A percentile compares a stretch with the other conserved stretches of the same genome.
These are phyloP conservation scores for Poecilia latipinna DNA, from an alignment of 2,113 vertebrate genomes.

Conservation along the genomic window DNA sequence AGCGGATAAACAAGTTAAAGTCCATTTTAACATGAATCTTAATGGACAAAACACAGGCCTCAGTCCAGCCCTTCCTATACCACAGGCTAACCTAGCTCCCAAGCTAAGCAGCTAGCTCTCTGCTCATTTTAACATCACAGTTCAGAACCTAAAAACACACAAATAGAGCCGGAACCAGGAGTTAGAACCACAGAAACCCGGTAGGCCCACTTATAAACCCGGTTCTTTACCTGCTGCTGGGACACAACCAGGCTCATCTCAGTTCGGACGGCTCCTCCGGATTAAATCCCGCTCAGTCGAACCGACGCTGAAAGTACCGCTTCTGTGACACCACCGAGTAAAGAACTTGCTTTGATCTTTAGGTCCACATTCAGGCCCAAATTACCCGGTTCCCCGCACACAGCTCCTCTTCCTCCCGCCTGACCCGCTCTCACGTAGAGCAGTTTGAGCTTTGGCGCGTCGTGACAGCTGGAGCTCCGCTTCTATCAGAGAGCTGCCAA, in stretches of 20 bases:
- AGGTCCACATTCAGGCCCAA: conserved; percentile 21
- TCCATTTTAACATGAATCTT: background rate
- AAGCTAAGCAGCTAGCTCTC: background rate
- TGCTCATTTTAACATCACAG: too few species aligned
- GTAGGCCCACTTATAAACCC: background rate
- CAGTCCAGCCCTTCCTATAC: background rate
- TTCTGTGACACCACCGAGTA: background rate
- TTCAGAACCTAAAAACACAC: background rate
- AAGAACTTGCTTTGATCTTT: conserved; percentile 1
- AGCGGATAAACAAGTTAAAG: background rate
- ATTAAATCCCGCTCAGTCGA: conserved; percentile 8
- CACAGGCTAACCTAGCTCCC: background rate
- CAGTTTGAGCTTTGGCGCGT: conserved; percentile 80
- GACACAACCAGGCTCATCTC: conserved; percentile 75
- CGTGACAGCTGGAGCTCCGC: conserved; percentile 56
- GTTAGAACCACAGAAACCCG: background rate
- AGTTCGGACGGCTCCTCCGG: conserved; percentile 24
- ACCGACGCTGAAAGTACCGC: background rate
- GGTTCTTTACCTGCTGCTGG: conserved; percentile 70
- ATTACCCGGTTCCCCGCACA: background rate
- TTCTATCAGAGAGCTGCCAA: conserved; percentile 49
- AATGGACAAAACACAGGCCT: background rate
- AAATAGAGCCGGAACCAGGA: background rate
- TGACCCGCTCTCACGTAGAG: conserved; percentile 36
- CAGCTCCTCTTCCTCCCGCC: conserved; percentile 73